A percentile compares a stretch with the other conserved stretches of the same genome.
Conservation (phyloP, 2,888 invertebrate species). For the Adelphocoris suturalis region DNA sequence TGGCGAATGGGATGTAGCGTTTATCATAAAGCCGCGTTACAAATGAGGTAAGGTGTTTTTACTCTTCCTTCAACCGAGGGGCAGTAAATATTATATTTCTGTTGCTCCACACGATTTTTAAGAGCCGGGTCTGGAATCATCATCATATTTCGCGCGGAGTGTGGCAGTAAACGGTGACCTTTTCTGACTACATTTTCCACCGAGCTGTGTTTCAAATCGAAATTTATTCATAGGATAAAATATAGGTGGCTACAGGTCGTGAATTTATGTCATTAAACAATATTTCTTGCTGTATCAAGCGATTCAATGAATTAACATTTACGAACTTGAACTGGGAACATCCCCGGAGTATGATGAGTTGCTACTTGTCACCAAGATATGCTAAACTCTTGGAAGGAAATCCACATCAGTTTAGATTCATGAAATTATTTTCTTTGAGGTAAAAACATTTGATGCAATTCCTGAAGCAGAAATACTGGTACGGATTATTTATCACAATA, state of each 20-base stretch:
- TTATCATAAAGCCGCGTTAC: constrained; percentile 22
- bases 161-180: constrained; percentile 25
- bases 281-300: neutral
- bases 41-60: constrained; percentile 35
- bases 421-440: too few relatives aligned
- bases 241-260: neutral
- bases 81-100: constrained; percentile 29
- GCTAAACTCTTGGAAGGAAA: too few relatives aligned
- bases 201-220: constrained; percentile 1
- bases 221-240: neutral
- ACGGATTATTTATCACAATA: too few relatives aligned
- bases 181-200: neutral
- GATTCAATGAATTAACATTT: neutral
- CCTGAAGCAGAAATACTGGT: too few relatives aligned
- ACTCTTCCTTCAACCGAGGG: neutral
- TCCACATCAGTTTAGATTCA: too few relatives aligned
- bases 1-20: neutral
- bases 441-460: too few relatives aligned
- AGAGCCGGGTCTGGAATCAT: constrained; percentile 23
- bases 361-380: too few relatives aligned
- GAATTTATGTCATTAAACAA: neutral
- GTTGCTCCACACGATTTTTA: constrained; percentile 29
- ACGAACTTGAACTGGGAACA: neutral
- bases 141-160: neutral
- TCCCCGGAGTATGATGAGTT: too few relatives aligned